Base-by-base conservation (phyloP, 1,140 invertebrate species). In the Leptinotarsa defecta region DNA sequence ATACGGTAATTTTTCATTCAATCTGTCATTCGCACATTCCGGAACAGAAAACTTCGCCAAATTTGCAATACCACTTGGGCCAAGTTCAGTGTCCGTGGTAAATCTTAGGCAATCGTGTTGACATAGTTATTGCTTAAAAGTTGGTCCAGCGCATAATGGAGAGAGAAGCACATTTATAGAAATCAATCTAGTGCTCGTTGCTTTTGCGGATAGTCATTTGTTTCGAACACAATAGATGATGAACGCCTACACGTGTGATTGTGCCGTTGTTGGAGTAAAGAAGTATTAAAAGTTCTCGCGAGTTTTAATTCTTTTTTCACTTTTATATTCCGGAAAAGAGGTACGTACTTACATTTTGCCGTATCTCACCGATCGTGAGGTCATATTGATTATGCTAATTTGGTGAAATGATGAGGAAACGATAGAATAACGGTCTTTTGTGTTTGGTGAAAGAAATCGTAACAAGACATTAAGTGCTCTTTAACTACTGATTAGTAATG, bases 121-220 rank as follows among this genome's bases (percentile, higher is more conserved):
- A 57, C 52, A 57, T 19, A 15, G 52, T 57, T 57, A 57, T 1
- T 57, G 4, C 52, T 57, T 57, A 15, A 57, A 57, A 17, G 52
- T 57, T 57, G 52, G 52, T 19, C 52, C 52, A 15, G 15, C 52
- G n/a, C 52, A 19, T 57, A 57, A 17, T 57, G 52, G 52, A 57
- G 52, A 57, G 52, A 57, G 52, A 57, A 57, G 6, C 52, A 57
- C 52, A 57, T 57, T 57, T 57, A 57, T 57, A 57, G 52, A 19
- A 57, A 57, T 57, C 52, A 17, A 57, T 17, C 52, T 57, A 57
- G 52, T 57, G 52, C n/a, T 57, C 52, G 15, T 19, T 17, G 52
- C 52, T 57, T 19, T 57, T 57, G n/a, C 34, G 34, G 34, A 43
- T 43, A 43, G 34, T 43, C 34, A 43, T 43, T 43, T 43, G 34